Percentiles rank a stretch among this genome's conserved stretches.
These are phyloP conservation scores for Cephalophus harveyi DNA, from an alignment of 2,113 vertebrate species.

Conservation along the genomic window DNA sequence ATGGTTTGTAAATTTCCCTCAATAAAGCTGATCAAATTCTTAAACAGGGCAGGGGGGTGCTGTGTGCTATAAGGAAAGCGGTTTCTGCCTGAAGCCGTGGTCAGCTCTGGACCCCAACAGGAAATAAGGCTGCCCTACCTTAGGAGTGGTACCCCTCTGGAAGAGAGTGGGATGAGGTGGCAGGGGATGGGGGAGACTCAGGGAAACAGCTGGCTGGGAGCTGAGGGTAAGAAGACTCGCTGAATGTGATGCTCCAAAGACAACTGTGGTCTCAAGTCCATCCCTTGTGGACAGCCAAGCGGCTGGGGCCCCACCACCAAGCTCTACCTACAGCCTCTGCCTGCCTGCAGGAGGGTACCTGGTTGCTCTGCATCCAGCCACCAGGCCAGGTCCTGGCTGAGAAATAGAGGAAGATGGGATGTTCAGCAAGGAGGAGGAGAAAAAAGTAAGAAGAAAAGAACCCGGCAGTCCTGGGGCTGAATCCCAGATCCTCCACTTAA, in stretches of 20 bases:
- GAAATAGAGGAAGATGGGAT: neutral
- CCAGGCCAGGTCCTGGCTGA: neutral
- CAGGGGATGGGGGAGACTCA: rapidly evolving
- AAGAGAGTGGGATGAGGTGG: neutral
- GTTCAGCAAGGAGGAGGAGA: neutral
- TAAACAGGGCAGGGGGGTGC: neutral
- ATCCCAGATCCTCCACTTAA: neutral
- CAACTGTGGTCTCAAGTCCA: neutral
- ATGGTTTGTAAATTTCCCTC: neutral
- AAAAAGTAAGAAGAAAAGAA: neutral
- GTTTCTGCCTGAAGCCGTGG: neutral
- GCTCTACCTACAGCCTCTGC: neutral
- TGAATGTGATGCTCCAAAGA: neutral
- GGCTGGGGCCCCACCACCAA: rapidly evolving
- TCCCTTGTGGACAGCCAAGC: neutral
- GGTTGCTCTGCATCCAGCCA: neutral
- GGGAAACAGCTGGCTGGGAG: neutral
- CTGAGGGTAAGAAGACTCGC: neutral
- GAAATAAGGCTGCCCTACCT: rapidly evolving
- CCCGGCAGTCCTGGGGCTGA: neutral
- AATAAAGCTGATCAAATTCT: neutral
- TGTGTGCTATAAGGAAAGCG: neutral
- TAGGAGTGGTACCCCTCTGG: neutral
- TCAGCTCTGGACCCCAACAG: neutral
- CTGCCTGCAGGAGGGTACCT: neutral